Evolutionary conservation across 2,113 vertebrate species (phyloP), one percentile per base, ranked within the genome.

Genomic region (Phasianus colchicus): DNA sequence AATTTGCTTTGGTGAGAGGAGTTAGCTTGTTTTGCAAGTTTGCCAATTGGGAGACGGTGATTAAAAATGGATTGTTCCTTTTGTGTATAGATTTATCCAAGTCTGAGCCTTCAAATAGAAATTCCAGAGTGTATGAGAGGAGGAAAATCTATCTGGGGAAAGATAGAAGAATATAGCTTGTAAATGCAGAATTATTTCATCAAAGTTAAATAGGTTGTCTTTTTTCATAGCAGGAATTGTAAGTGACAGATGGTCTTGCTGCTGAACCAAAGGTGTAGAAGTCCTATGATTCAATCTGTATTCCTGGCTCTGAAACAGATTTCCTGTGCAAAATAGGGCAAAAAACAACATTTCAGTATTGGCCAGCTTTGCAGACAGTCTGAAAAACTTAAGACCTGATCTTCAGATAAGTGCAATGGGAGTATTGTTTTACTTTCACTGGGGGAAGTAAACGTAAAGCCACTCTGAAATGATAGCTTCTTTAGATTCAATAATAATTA

Each of bases 231-330:
- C 78, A 86, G 86, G 82, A 95, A 93, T 92, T 95, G 80, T 66
- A 94, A 95, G 65, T 76, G 90, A 93, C 95, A 95, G 94, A 94
- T 91, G 93, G 93, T 90, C 92, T 85, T 95, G 77, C 43, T 89
- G 72, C 83, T 81, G 86, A 96, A 94, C n/a, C 75, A 92, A 92
- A 93, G 92, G 92, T 89, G 82, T 92, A 90, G 86, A 94, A 93
- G 88, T 86, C 92, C 80, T 88, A 52, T 91, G 79, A 93, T 61
- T 63, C 73, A 93, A 58, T 79, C 90, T 93, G 58, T 83, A 84
- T 83, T 93, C 88, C 66, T 96, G 88, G 88, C 90, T 94, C 47
- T 61, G 72, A 93, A 91, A 86, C 45, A 83, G 81, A 61, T 74
- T 91, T 95, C 69, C 86, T 93, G 64, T 90, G 61, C 76, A 88